Base-by-base conservation (phyloP, 2,888 invertebrate species). In the Malthinus flaveolus region DNA sequence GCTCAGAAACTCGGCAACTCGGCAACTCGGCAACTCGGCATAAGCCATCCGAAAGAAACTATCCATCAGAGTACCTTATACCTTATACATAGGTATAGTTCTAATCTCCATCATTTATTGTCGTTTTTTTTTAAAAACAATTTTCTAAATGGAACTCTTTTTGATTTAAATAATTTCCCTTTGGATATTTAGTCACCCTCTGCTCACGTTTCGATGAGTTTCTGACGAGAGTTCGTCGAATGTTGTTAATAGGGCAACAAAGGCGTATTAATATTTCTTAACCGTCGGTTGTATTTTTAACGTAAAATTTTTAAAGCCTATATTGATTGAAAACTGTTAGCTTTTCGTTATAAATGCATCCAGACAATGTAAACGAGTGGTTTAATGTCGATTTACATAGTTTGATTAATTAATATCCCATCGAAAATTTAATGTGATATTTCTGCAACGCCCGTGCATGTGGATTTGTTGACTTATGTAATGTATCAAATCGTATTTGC, bases 401-500 rank as follows among this genome's bases (percentile, higher is more conserved):
- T 13, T 32, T 52, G 51, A 57, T 57, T 57, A 57, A 57, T 52
- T 51, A 39, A 35, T 52, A 47, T 23, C 37, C 36, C 34, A 47
- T 33, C 56, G 48, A 57, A 52, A 51, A 47, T 52, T 48, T 52
- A 52, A 57, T 52, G 47, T 39, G 10, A 32, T 23, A 36, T 51
- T 48, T 51, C 52, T 51, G 51, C 39, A 42, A 13, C 33, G 50
- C 49, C 46, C 37, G 34, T 36, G 48, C 35, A 36, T 57, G 44
- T 52, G 36, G 47, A 12, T 47, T 48, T 57, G 57, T 57, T 52
- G 57, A 57, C 57, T 57, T 57, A 52, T 51, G 47, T 37, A 49
- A 50, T 48, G 37, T 34, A 42, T 66, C 68, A 66, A 66, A 65
- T 62, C 59, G 67, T 67, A 73, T 72, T 72, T 69, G 68, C 70